Evolutionary conservation across 2,888 invertebrate species (phyloP).

Genomic region (Lutraria lutraria): DNA sequence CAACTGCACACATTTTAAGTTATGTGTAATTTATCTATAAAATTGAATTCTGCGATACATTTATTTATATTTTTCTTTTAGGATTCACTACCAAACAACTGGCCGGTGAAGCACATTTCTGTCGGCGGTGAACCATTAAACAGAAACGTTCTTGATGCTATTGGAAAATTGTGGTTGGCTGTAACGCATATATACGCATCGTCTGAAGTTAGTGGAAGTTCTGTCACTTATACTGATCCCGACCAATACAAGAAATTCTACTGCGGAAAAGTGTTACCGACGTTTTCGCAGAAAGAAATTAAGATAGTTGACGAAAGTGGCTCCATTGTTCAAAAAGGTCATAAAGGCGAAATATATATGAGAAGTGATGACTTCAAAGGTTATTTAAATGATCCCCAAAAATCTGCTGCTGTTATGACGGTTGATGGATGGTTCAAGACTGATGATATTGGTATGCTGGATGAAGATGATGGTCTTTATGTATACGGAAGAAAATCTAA

Average conservation of each 20-base stretch:
- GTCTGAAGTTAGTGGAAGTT: neutral
- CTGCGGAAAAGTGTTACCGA: conserved; percentile 52
- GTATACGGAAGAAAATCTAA: conserved; percentile 52
- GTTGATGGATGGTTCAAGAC: conserved; percentile 59
- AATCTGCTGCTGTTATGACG: conserved; percentile 29
- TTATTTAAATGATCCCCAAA: conserved; percentile 53
- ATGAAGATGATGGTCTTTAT: conserved; percentile 40
- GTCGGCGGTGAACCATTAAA: neutral
- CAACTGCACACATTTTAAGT: too few relatives aligned
- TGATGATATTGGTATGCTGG: conserved; percentile 52
- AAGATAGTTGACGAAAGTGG: too few relatives aligned
- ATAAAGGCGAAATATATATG: too few relatives aligned
- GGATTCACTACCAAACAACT: neutral
- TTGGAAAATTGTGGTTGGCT: neutral
- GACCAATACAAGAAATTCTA: neutral
- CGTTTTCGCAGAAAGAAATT: neutral
- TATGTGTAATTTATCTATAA: too few relatives aligned
- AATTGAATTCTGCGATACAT: too few relatives aligned
- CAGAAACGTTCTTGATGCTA: neutral
- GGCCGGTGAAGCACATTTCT: neutral
- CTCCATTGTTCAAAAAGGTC: too few relatives aligned
- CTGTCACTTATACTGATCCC: neutral
- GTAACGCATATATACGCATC: neutral
- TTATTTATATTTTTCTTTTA: neutral
- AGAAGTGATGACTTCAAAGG: conserved; percentile 26